phyloP scores from a whole-genome alignment of 1,140 invertebrate genomes.

The Aphis gossypii region DNA sequence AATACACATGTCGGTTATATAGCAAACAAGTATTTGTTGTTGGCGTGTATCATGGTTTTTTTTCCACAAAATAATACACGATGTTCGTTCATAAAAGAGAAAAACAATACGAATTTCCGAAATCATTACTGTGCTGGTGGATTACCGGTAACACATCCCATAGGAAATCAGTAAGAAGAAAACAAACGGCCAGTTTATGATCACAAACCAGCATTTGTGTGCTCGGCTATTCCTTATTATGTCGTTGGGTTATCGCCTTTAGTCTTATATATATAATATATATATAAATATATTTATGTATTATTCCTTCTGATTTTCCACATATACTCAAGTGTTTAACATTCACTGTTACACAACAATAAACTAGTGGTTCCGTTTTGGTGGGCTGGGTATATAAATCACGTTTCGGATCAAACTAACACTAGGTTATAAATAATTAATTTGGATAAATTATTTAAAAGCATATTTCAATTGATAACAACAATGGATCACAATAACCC shows the following conservation, averaged over 20 bases:
- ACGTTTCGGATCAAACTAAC: neutral
- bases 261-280: neutral
- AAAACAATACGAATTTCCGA: conserved; percentile 13
- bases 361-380: neutral
- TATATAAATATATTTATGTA: neutral
- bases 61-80: neutral
- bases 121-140: conserved; percentile 23
- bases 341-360: conserved; percentile 10
- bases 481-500: neutral
- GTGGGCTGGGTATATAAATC: neutral
- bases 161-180: conserved; percentile 49
- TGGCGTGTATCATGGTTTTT: neutral
- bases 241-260: neutral
- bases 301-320: neutral
- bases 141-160: conserved; percentile 46
- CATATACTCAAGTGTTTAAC: conserved; percentile 21
- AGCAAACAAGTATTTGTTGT: neutral
- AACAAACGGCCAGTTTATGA: conserved; percentile 46
- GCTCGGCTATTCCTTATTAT: conserved; percentile 14
- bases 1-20: neutral
- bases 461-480: neutral
- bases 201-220: neutral
- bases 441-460: neutral
- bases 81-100: neutral
- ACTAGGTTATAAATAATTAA: conserved; percentile 1